These are phyloP conservation scores for Ptychadena robeensis DNA, from an alignment of 2,797 vertebrate species.

Conservation along the genomic window DNA sequence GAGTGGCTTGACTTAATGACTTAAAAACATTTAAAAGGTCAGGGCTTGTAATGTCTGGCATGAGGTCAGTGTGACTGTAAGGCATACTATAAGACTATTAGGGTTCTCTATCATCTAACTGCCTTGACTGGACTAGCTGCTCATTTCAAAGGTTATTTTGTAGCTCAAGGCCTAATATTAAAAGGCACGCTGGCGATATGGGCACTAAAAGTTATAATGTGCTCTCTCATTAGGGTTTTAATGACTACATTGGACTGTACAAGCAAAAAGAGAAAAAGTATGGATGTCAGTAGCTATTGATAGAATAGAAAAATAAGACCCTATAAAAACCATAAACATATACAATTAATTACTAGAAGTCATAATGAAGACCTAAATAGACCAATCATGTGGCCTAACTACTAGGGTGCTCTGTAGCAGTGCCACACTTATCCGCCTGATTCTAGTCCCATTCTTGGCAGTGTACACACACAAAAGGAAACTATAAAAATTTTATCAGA, in stretches of 20 bases:
- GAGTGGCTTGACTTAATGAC: background rate
- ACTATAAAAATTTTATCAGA: background rate
- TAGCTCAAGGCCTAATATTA: background rate
- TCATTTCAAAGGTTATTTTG: background rate
- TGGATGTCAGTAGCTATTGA: no score
- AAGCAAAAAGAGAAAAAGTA: no score
- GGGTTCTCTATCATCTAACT: background rate
- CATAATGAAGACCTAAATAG: no score
- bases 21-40: background rate
- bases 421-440: background rate
- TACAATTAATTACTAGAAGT: no score
- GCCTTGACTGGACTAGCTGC: background rate
- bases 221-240: no score
- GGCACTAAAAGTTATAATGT: background rate
- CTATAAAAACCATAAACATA: no score
- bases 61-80: background rate
- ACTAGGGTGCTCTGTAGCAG: background rate
- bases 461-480: slow-evolving; percentile 7
- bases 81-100: background rate
- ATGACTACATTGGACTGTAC: no score
- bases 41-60: background rate
- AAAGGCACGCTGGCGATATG: background rate
- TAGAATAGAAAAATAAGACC: no score
- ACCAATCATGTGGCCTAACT: no score
- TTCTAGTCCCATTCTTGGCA: background rate